Evolutionary conservation across 2,113 vertebrate species (phyloP), one percentile per base, ranked within the genome.

Genomic region (Hemichromis elongatus): DNA sequence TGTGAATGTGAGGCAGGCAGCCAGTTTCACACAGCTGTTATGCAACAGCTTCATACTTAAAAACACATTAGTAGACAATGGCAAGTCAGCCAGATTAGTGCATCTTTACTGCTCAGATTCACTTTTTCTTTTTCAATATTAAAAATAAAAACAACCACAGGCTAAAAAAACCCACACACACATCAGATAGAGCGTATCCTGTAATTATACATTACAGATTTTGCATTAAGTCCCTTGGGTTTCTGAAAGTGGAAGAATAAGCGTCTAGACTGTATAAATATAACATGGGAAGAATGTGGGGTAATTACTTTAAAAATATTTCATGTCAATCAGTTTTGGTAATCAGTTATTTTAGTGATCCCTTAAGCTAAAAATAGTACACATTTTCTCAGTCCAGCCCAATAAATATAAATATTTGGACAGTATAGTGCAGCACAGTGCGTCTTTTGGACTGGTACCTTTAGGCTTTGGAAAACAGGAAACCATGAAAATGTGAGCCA

Each of bases 11-110:
- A 54, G 77, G 75, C 73, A n/a, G 37, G 55, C 30, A 80, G 7
- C 28, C 16, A 55, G 83, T 89, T 79, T 85, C 75, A 86, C 40
- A 42, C 33, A 80, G 55, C 30, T 55, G 55, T 87, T 87, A 80
- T 80, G 82, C 19, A 91, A 78, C 50, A 82, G 21, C 42, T 86
- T 24, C 70, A 79, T 84, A 56, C 9, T 12, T 79, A 24, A 10
- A 50, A 55, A 82, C 42, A 68, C 9, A 35, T 13, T 33, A 52
- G 9, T 61, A 47, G n/a, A 85, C 77, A 28, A 18, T 83, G n/a
- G 81, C 47, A 79, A 66, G 6, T 35, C 56, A 42, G 19, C 24
- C 61, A 55, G 30, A 40, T 54, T 24, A 45, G 19, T 24, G 26
- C 12, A 33, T 63, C 26, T 33, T 18, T 42, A 24, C 7, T 63